These are phyloP conservation scores for Orgyia antiqua DNA, from an alignment of 2,888 invertebrate species.

Conservation along the genomic window DNA sequence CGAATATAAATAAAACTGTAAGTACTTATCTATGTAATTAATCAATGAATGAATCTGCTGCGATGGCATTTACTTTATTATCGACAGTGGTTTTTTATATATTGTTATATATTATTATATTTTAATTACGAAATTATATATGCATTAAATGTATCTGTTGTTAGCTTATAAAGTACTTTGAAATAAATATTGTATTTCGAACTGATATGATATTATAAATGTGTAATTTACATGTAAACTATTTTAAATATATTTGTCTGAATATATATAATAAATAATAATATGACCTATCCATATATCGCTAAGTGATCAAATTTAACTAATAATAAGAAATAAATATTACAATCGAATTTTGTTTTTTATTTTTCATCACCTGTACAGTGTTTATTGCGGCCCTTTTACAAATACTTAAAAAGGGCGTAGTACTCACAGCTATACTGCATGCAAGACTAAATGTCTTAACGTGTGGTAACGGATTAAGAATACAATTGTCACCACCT, in stretches of 20 bases:
- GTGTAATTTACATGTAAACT: slow-evolving; percentile 18
- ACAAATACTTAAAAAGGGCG: no score
- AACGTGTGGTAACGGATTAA: no score
- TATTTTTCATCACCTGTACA: slow-evolving; percentile 2
- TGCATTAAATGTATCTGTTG: slow-evolving; percentile 33
- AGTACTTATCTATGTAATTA: slow-evolving; percentile 12
- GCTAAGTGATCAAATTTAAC: slow-evolving; percentile 49
- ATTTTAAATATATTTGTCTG: slow-evolving; percentile 24
- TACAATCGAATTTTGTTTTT: slow-evolving; percentile 7
- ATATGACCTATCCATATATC: slow-evolving; percentile 27
- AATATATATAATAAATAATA: slow-evolving; percentile 10
- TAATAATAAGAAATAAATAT: slow-evolving; percentile 45
- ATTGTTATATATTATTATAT: slow-evolving; percentile 19
- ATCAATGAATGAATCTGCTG: slow-evolving; percentile 13
- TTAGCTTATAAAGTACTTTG: slow-evolving; percentile 26
- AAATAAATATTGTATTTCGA: slow-evolving; percentile 28
- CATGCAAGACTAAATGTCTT: no score
- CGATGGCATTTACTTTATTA: slow-evolving; percentile 33
- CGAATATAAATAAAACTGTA: slow-evolving; percentile 13
- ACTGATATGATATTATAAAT: slow-evolving; percentile 29
- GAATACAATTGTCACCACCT: no score
- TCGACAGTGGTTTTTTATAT: slow-evolving; percentile 16
- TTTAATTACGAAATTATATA: slow-evolving; percentile 25
- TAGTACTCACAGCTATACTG: no score
- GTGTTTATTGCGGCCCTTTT: no score